phyloP scores from a whole-genome alignment of 2,888 invertebrate genomes.

The Phalera bucephala region DNA sequence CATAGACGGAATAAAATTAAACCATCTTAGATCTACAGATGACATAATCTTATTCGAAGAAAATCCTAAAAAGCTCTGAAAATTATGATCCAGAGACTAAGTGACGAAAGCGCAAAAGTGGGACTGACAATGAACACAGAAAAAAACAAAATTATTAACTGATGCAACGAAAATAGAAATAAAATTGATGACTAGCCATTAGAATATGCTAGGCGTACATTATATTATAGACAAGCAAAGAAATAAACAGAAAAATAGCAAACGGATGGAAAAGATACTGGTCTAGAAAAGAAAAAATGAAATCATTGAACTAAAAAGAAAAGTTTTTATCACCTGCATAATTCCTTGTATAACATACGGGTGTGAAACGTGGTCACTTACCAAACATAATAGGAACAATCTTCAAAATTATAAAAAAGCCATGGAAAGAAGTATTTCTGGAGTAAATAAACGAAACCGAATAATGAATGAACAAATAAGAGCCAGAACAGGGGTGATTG shows the following conservation, averaged over 20 bases:
- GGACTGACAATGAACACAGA: background rate
- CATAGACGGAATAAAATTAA: background rate
- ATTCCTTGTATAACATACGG: too few species aligned
- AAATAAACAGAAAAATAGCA: constrained; percentile 14
- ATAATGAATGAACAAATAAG: constrained; percentile 2
- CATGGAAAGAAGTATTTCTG: constrained; percentile 9
- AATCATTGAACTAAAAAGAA: too few species aligned
- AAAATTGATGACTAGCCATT: background rate
- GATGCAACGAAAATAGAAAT: background rate
- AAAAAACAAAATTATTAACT: background rate
- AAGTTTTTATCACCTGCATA: too few species aligned
- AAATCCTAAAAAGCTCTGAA: background rate
- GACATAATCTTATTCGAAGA: constrained; percentile 1
- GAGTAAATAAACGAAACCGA: constrained; percentile 4
- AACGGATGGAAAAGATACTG: constrained; percentile 20
- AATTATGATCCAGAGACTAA: background rate
- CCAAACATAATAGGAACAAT: constrained; percentile 9
- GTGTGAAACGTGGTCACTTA: constrained; percentile 17
- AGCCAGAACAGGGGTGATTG: too few species aligned
- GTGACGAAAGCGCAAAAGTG: background rate
- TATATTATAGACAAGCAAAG: constrained; percentile 3
- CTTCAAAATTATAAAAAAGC: constrained; percentile 6
- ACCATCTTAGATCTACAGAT: constrained; percentile 1
- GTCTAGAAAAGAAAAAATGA: constrained; percentile 16
- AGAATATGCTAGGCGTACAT: background rate